These are phyloP conservation scores for Falcaria lacertinaria DNA, from an alignment of 2,888 invertebrate species.

Conservation along the genomic window DNA sequence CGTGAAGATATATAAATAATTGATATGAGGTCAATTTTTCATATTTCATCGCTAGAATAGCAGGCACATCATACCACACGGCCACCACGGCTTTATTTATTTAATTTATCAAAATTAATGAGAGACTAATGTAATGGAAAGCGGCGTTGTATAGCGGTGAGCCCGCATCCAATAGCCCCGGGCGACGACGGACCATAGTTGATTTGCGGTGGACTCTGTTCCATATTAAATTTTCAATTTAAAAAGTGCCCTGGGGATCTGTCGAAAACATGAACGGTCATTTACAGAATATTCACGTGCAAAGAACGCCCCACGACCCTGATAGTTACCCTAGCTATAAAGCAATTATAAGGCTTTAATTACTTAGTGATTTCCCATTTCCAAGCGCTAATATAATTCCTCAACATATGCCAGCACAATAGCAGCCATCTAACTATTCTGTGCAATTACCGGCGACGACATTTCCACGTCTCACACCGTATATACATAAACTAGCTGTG, in stretches of 20 bases:
- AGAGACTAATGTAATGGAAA: too few species aligned
- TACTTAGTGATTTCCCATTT: conserved; percentile 6
- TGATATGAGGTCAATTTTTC: too few species aligned
- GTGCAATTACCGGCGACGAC: conserved; percentile 22
- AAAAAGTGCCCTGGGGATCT: too few species aligned
- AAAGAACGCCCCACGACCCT: too few species aligned
- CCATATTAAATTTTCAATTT: neutral
- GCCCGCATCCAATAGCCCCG: neutral
- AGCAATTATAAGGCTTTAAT: neutral
- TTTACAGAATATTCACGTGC: too few species aligned
- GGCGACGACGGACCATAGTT: neutral
- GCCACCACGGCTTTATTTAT: too few species aligned
- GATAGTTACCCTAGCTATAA: neutral
- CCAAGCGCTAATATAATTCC: conserved; percentile 23
- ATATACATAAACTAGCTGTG: too few species aligned
- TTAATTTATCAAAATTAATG: too few species aligned
- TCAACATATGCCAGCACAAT: conserved; percentile 17
- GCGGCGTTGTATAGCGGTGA: neutral
- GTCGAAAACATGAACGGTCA: too few species aligned
- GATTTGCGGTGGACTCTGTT: neutral
- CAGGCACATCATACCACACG: too few species aligned
- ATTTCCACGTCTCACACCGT: neutral
- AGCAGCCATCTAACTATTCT: conserved; percentile 27
- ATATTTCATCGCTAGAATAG: too few species aligned
- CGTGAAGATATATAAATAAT: too few species aligned